Conservation (phyloP, 2,797 vertebrate species). For the Enteromius radiatus region DNA sequence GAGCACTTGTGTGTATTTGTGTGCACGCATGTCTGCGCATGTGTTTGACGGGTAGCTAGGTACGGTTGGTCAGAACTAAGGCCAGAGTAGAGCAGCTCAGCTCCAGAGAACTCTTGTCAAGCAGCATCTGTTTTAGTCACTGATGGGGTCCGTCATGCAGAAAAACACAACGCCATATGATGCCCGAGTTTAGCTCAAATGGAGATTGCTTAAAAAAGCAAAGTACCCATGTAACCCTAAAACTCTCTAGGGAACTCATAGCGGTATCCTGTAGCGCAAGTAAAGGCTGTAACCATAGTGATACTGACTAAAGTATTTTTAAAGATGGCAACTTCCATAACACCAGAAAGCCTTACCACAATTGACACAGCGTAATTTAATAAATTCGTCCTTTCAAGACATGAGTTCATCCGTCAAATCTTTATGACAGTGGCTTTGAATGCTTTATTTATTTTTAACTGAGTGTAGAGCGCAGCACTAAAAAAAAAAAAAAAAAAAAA, state of each 20-base stretch:
- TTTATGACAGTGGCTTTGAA: slow-evolving; percentile 15
- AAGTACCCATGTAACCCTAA: background rate
- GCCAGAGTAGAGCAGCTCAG: slow-evolving; percentile 24
- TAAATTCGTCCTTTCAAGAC: background rate
- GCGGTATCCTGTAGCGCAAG: background rate
- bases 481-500: no score
- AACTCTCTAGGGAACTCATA: background rate
- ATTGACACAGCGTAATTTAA: background rate
- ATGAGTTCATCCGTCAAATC: slow-evolving; percentile 4
- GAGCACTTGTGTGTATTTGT: slow-evolving; percentile 19
- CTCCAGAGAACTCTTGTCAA: background rate
- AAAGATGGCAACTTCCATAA: background rate
- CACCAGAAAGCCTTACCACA: background rate
- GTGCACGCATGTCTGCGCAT: background rate
- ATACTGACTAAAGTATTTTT: background rate
- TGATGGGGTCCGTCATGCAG: slow-evolving; percentile 30
- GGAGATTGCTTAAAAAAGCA: background rate
- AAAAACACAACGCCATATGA: slow-evolving; percentile 45
- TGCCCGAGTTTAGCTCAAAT: background rate
- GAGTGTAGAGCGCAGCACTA: background rate
- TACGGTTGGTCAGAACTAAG: slow-evolving; percentile 20
- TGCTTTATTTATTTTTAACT: slow-evolving; percentile 17
- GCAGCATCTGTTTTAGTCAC: slow-evolving; percentile 51
- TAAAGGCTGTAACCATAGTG: background rate
- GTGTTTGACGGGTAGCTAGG: slow-evolving; percentile 12